These are phyloP conservation scores for Hyperoplus immaculatus DNA, from an alignment of 2,797 vertebrate species.

Conservation along the genomic window DNA sequence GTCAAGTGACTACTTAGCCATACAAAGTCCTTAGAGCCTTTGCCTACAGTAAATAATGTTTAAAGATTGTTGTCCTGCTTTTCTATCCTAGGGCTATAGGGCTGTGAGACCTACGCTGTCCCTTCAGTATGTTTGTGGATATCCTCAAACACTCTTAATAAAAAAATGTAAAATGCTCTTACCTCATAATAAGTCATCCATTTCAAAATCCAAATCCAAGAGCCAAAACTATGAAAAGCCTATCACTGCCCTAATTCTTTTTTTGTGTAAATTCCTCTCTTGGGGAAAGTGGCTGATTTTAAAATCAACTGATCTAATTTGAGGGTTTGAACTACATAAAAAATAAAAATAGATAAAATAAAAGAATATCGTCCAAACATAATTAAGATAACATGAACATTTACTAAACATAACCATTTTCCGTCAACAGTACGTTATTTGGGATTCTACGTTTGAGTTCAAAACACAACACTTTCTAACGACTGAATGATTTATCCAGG, in stretches of 20 bases:
- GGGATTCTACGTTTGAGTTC: not conserved
- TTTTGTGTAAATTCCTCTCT: not conserved
- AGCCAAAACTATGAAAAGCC: not conserved
- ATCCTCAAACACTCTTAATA: not conserved
- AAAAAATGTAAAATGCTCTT: not conserved
- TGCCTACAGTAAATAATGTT: not conserved
- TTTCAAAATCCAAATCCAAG: slow-evolving; percentile 3
- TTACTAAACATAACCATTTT: too few relatives aligned
- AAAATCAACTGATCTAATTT: not conserved
- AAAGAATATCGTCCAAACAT: too few relatives aligned
- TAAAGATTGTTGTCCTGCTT: not conserved
- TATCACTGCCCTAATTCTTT: not conserved
- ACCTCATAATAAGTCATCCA: not conserved
- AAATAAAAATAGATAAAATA: too few relatives aligned
- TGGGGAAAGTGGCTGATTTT: not conserved
- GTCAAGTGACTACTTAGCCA: too few relatives aligned
- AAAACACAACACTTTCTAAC: not conserved
- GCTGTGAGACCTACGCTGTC: not conserved
- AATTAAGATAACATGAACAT: not conserved
- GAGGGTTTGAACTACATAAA: not conserved
- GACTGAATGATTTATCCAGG: not conserved
- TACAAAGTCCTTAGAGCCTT: not conserved
- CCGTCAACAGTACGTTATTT: not conserved
- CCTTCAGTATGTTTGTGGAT: not conserved
- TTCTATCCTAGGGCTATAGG: not conserved